Evolutionary conservation across 1,140 invertebrate species (phyloP), one percentile per base, ranked within the genome.

Genomic region (Dendroctonus valens): DNA sequence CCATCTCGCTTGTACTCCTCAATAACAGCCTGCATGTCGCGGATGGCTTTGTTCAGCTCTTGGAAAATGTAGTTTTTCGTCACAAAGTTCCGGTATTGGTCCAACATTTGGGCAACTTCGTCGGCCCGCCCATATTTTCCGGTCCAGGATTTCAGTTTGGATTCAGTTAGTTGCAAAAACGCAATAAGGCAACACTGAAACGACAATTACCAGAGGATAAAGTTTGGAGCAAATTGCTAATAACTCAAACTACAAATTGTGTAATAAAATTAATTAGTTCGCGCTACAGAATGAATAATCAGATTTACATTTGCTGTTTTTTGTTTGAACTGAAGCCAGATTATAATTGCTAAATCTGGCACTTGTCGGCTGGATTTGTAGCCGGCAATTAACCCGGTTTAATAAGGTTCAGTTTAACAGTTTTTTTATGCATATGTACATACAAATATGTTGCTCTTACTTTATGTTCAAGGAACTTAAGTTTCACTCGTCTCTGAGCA

Each of bases 31-130:
- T 95, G 92, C 85, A 96, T 94, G 74, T 96, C 92, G 66, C 90
- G 81, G 74, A 90, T 95, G 14, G 93, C 92, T 82, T 92, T 93
- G 74, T 96, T 92, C 80, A 96, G 96, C 80, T 94, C 93, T 78
- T 96, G 91, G 81, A 96, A 95, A 72, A 97, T 91, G 78, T 92
- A 89, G 79, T 94, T 94, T 71, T 87, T 87, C 4, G 92, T 92
- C 9, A 97, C 93, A 81, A 94, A 96, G 82, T 92, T 93, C 69
- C 91, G 86, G 75, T 96, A 97, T 74, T 97, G 92, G 69, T 91
- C 88, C 69, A 96, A 79, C 77, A 96, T 85, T 68, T 88, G 87
- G 73, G 90, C 85, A 3, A 94, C 93, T 75, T 91, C 88, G 62
- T 93, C 88, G 73, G 93, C 87, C 7, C 83, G 81, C 12, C 93